phyloP scores from a whole-genome alignment of 2,113 vertebrate species.

The Gymnarchus niloticus region DNA sequence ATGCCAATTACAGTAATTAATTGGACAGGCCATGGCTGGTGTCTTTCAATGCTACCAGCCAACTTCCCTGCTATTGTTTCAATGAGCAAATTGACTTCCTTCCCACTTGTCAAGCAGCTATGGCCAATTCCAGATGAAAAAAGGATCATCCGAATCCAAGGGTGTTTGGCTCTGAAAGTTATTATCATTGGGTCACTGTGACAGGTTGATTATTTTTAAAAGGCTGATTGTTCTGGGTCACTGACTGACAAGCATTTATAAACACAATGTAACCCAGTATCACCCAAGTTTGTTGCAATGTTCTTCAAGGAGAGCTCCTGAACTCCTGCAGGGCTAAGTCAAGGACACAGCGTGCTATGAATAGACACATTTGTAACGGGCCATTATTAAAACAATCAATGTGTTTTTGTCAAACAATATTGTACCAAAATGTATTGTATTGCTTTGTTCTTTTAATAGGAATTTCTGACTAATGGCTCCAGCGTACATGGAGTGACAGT shows the following conservation, averaged over 20 bases:
- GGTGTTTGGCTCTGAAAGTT: constrained; percentile 48
- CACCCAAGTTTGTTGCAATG: constrained; percentile 29
- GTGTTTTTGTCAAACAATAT: constrained; percentile 52
- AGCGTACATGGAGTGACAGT: constrained; percentile 46
- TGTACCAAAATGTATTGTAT: constrained; percentile 45
- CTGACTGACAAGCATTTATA: constrained; percentile 42
- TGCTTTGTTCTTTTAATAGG: constrained; percentile 53
- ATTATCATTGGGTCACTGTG: constrained; percentile 49
- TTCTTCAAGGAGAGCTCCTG: background rate
- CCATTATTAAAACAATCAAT: constrained; percentile 60
- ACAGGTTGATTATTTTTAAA: constrained; percentile 54
- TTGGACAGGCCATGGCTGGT: constrained; percentile 48
- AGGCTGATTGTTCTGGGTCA: constrained; percentile 47
- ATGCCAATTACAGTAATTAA: constrained; percentile 63
- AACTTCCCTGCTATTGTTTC: constrained; percentile 42
- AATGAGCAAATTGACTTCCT: constrained; percentile 42
- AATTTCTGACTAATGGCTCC: constrained; percentile 49
- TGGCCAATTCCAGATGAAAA: constrained; percentile 31
- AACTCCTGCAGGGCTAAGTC: constrained; percentile 34
- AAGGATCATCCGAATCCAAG: constrained; percentile 42
- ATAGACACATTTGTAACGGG: constrained; percentile 55
- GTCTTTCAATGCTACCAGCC: constrained; percentile 36
- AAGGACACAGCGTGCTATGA: constrained; percentile 52
- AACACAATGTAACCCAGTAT: constrained; percentile 32
- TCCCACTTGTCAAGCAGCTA: constrained; percentile 35